Evolutionary conservation across 2,888 invertebrate species (phyloP), one percentile per base, ranked within the genome.

Genomic region (Ptychoptera albimana): DNA sequence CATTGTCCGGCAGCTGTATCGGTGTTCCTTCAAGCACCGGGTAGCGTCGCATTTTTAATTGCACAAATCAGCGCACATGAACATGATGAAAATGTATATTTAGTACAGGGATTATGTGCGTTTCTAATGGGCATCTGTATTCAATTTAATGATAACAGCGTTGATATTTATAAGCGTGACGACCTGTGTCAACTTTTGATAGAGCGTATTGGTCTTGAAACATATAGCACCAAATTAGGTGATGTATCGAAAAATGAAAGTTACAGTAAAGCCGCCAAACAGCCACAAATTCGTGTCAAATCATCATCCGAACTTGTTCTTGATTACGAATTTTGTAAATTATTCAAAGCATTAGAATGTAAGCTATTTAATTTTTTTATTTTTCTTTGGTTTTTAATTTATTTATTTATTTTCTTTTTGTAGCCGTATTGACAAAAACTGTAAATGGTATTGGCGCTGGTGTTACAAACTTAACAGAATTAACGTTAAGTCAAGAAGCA

Each of bases 261-360:
- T 37, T 98, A 96, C 67, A 86, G 84, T 45, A 77, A 80, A 57
- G 91, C 96, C 12, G 80, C 89, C 14, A 96, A 97, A 60, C 88
- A 88, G 56, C 93, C 97, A 1, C 93, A 96, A 64, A 75, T 88
- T 30, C 73, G 79, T 38, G 84, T 82, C 10, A 80, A 79, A 60
- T 70, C 74, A 44, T 69, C 86, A 3, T 68, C 69, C 1, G 93
- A 96, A 50, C 72, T 96, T 13, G 68, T 94, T 44, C 72, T 98
- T 37, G 97, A 98, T 64, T 89, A 87, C 60, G 91, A 94, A 66
- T 98, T 96, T 69, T 93, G 94, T 57, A 79, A 81, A 57, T 69
- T 96, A 23, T 88, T 91, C 61, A 96, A 92, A 64, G 74, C 74
- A 1, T 63, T 85, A 31, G 87, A 87, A 67, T 70, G 79, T 78